Conservation (phyloP, 2,888 invertebrate genomes). For the Ectropis crepuscularia region DNA sequence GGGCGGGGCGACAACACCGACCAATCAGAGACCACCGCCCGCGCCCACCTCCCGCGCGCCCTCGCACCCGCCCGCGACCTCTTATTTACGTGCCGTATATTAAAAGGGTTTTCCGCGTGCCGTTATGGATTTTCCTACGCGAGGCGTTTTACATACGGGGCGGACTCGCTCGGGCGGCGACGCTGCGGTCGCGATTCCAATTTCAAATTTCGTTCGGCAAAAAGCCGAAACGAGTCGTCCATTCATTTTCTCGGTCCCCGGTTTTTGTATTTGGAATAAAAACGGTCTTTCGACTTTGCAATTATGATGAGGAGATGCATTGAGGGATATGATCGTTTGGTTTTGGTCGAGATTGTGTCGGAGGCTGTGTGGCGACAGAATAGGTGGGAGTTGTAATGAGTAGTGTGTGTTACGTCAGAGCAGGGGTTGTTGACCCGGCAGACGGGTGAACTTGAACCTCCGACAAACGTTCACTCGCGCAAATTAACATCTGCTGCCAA, state of each 20-base stretch:
- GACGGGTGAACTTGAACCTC: slow-evolving; percentile 61
- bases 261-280: slow-evolving; percentile 42
- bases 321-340: slow-evolving; percentile 8
- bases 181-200: slow-evolving; percentile 34
- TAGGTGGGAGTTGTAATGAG: slow-evolving; percentile 27
- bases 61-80: slow-evolving; percentile 55
- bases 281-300: slow-evolving; percentile 40
- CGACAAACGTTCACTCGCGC: slow-evolving; percentile 44
- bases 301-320: slow-evolving; percentile 40
- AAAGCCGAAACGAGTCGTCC: slow-evolving; percentile 41
- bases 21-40: slow-evolving; percentile 61
- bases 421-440: slow-evolving; percentile 55
- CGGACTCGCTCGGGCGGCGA: slow-evolving; percentile 23
- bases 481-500: slow-evolving; percentile 46
- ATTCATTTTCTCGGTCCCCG: slow-evolving; percentile 44
- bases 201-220: slow-evolving; percentile 35
- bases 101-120: slow-evolving; percentile 84
- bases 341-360: neutral
- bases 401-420: slow-evolving; percentile 47
- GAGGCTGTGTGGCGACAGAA: slow-evolving; percentile 9
- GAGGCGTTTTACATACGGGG: slow-evolving; percentile 73
- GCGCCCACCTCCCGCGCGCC: slow-evolving; percentile 46
- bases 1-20: slow-evolving; percentile 72
- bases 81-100: slow-evolving; percentile 84
- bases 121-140: slow-evolving; percentile 81